Evolutionary conservation across 2,797 vertebrate species (phyloP), one percentile per base, ranked within the genome.

Genomic region (Rallus crepitans): DNA sequence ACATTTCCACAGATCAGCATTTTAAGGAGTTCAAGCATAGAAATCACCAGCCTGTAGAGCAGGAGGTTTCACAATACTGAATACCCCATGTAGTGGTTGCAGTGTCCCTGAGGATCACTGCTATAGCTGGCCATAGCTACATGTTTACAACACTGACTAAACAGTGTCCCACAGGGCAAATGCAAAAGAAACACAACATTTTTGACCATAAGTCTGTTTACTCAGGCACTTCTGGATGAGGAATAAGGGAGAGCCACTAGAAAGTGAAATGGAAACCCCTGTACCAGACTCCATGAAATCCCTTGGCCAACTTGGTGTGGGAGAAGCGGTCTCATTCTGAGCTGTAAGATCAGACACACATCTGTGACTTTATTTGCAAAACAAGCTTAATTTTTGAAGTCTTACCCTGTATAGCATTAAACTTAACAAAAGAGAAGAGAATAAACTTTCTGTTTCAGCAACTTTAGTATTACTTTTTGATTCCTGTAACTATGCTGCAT

Each of bases 41-140:
- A 53, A 82, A 59, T 33, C 31, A 13, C 27, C 47, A 90, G 42
- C 9, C 76, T 70, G 12, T 42, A 35, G 31, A 64, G 48, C 40
- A 68, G 69, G 45, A 71, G 37, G 45, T 63, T 83, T 91, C 73
- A 56, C 30, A 60, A 3, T 35, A 53, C 8, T n/a, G 61, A 42
- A 21, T 21, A 72, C 2, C 18, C 25, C 10, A 21, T 0, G 12
- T 0, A 39, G 14, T 3, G 30, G 27, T 59, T 52, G 30, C 1
- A 1, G 13, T 5, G 28, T 35, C 28, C 75, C 53, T 73, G 82
- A 87, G 65, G 65, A 75, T 33, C 33, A 19, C 37, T 42, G 15
- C 7, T 66, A 18, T 47, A 56, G 19, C 24, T 56, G 60, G 19
- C 37, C 33, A 40, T 33, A 60, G 55, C 28, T 33, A 7, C 6